phyloP scores from a whole-genome alignment of 2,888 invertebrate species.

The Polydrusus tereticollis region DNA sequence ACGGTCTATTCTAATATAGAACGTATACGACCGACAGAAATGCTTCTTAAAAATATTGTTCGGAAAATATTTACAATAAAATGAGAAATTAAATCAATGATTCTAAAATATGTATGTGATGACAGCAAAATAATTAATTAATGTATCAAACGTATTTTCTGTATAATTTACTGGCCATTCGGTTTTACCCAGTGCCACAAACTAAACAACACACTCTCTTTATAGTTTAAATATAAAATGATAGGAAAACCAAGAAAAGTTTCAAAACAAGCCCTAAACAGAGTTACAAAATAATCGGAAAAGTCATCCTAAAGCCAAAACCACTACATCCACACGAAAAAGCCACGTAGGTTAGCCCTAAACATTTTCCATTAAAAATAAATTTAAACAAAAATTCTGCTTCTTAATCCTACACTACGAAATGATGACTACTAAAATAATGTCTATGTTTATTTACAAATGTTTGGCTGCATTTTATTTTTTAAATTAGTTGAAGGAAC shows the following conservation, averaged over 20 bases:
- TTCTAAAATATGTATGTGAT: too few species aligned
- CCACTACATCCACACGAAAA: slow-evolving; percentile 15
- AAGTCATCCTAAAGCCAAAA: slow-evolving; percentile 15
- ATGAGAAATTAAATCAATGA: too few species aligned
- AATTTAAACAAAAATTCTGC: slow-evolving; percentile 42
- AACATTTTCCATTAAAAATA: slow-evolving; percentile 39
- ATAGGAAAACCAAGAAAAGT: too few species aligned
- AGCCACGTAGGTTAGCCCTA: slow-evolving; percentile 17
- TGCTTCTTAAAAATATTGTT: slow-evolving; percentile 13
- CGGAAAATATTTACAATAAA: neutral
- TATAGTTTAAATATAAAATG: too few species aligned
- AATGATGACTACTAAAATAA: slow-evolving; percentile 65
- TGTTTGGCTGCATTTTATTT: slow-evolving; percentile 62
- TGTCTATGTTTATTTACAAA: slow-evolving; percentile 67
- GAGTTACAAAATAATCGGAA: slow-evolving; percentile 1
- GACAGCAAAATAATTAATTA: too few species aligned
- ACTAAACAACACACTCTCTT: too few species aligned
- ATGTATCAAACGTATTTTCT: too few species aligned
- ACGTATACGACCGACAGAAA: slow-evolving; percentile 53
- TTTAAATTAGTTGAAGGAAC: slow-evolving; percentile 61
- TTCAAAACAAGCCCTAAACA: too few species aligned
- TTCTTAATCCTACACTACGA: slow-evolving; percentile 60
- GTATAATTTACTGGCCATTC: too few species aligned
- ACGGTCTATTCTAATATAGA: slow-evolving; percentile 61
- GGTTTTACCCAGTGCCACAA: too few species aligned